Percentiles rank a stretch among this genome's conserved stretches.
Evolutionary conservation across 2,113 vertebrate genomes (phyloP).

Genomic region (Numida meleagris): DNA sequence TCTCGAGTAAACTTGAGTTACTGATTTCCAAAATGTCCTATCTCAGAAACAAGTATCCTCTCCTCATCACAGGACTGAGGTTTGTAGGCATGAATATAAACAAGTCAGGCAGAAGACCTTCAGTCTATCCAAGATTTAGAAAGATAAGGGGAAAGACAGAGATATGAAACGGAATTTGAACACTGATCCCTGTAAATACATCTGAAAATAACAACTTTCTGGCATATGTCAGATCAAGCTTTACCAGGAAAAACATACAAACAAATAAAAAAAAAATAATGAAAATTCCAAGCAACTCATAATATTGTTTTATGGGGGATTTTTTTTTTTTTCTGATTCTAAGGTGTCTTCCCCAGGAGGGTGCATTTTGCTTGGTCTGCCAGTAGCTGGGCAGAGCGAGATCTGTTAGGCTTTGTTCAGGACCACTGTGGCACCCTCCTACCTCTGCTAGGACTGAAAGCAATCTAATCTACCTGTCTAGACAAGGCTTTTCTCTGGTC

Average conservation of each 20-base stretch:
- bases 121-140: constrained; percentile 56
- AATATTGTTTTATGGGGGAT: neutral
- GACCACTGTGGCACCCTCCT: neutral
- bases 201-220: constrained; percentile 60
- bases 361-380: neutral
- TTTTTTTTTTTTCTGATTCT: neutral
- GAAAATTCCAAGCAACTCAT: neutral
- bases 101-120: constrained; percentile 45
- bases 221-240: constrained; percentile 38
- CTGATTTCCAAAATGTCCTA: neutral
- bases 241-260: neutral
- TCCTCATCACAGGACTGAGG: constrained; percentile 2
- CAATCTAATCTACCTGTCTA: constrained; percentile 71
- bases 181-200: constrained; percentile 53
- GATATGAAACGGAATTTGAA: constrained; percentile 53
- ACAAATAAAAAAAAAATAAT: neutral
- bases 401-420: constrained; percentile 7
- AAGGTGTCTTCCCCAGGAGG: neutral
- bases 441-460: constrained; percentile 25
- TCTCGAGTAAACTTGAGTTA: neutral
- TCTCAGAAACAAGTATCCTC: neutral
- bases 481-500: constrained; percentile 59
- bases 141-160: constrained; percentile 48
- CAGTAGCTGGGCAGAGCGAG: neutral
- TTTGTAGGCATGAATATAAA: constrained; percentile 1